phyloP scores from a whole-genome alignment of 2,113 vertebrate genomes.

The Lepus americanus region DNA sequence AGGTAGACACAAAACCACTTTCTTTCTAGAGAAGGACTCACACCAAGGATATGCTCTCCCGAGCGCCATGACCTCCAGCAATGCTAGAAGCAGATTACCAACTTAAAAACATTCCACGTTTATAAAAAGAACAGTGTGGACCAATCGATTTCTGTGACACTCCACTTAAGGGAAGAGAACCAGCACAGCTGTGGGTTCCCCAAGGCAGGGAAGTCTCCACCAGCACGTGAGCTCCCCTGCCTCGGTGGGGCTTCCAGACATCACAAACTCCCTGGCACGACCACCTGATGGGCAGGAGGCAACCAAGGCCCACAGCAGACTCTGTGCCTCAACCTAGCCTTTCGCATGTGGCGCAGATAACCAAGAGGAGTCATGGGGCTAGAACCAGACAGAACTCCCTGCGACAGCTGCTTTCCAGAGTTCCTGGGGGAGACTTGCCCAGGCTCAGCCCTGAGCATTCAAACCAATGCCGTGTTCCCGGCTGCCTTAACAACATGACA shows the following conservation, averaged over 20 bases:
- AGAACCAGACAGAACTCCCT: background rate
- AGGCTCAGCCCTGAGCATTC: background rate
- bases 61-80: slow-evolving; percentile 5
- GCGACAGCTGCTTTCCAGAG: slow-evolving; percentile 10
- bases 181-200: background rate
- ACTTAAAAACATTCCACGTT: slow-evolving; percentile 17
- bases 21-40: slow-evolving; percentile 7
- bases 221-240: background rate
- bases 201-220: background rate
- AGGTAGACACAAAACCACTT: background rate
- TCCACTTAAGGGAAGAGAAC: background rate
- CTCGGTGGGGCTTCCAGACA: background rate
- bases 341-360: background rate
- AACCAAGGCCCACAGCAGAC: background rate
- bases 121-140: background rate
- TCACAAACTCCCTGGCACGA: background rate
- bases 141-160: background rate
- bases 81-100: slow-evolving; percentile 43
- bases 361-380: background rate
- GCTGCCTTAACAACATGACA: background rate
- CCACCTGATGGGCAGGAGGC: background rate
- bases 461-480: background rate
- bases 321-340: background rate
- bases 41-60: background rate
- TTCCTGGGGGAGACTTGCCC: background rate